Conservation (phyloP, 2,888 invertebrate genomes). For the Amorpha juglandis region DNA sequence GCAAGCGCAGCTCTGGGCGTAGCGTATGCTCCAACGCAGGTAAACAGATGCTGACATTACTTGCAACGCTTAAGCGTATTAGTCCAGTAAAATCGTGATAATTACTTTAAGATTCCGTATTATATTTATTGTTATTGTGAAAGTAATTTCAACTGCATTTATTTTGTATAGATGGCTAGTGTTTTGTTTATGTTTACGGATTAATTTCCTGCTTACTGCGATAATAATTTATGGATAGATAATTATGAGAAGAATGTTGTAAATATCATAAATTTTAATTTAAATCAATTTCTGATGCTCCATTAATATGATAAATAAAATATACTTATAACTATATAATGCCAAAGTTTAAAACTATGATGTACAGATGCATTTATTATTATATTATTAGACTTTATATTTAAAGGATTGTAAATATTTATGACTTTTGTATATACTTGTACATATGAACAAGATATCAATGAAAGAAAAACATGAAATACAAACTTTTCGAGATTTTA, state of each 20-base stretch:
- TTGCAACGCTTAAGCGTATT: constrained; percentile 83
- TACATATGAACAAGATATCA: constrained; percentile 67
- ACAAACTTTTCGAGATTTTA: constrained; percentile 75
- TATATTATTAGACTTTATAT: constrained; percentile 62
- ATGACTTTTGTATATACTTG: constrained; percentile 72
- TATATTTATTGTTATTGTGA: constrained; percentile 64
- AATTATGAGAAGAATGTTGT: constrained; percentile 56
- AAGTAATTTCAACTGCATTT: constrained; percentile 56
- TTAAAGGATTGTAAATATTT: constrained; percentile 74
- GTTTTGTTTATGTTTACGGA: constrained; percentile 64
- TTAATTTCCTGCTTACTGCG: constrained; percentile 77
- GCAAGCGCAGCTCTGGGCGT: constrained; percentile 91
- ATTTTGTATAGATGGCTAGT: constrained; percentile 66
- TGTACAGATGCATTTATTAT: constrained; percentile 75
- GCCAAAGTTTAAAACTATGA: constrained; percentile 80
- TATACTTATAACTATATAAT: constrained; percentile 58
- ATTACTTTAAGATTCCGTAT: constrained; percentile 73
- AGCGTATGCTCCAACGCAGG: constrained; percentile 89
- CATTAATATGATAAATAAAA: constrained; percentile 35
- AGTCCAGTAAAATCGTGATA: constrained; percentile 82
- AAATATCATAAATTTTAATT: constrained; percentile 49
- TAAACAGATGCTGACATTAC: constrained; percentile 74
- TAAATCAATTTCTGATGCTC: constrained; percentile 50
- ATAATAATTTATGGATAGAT: constrained; percentile 69
- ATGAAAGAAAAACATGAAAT: constrained; percentile 70